phyloP scores from a whole-genome alignment of 1,140 invertebrate genomes.

The Cataglyphis hispanica region DNA sequence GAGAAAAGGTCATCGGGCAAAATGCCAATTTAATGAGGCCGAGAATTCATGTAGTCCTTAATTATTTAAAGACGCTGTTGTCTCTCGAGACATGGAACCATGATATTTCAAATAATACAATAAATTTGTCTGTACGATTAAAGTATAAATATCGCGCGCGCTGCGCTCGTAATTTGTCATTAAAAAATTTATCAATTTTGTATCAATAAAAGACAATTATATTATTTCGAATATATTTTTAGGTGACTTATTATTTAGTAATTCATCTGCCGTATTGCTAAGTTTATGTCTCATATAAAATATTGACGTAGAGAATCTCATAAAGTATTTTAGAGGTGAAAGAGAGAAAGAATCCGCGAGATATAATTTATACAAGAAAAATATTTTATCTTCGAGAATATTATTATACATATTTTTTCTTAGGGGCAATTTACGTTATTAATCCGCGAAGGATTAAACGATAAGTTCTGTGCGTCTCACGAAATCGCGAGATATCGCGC shows the following conservation, averaged over 20 bases:
- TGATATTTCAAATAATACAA: not conserved
- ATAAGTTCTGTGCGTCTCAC: not conserved
- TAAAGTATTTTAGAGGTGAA: not conserved
- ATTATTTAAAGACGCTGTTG: constrained; percentile 11
- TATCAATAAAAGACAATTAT: not conserved
- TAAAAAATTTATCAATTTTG: not conserved
- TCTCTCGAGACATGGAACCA: not conserved
- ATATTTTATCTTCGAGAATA: not conserved
- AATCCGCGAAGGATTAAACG: not conserved
- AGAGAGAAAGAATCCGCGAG: not conserved
- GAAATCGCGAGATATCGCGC: constrained; percentile 6
- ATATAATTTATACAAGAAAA: not conserved
- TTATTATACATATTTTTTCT: not conserved
- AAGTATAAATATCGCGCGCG: not conserved
- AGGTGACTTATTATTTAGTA: not conserved
- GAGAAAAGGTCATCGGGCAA: constrained; percentile 30
- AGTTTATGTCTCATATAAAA: not conserved
- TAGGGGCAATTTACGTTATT: not conserved
- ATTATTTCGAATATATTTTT: not conserved
- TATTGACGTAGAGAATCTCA: not conserved
- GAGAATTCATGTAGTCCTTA: not conserved
- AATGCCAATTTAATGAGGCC: not conserved
- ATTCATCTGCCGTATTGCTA: not conserved
- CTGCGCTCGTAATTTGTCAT: not conserved
- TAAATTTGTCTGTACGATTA: not conserved